phyloP scores from a whole-genome alignment of 2,797 vertebrate species.

The Acestrorhynchus altus region DNA sequence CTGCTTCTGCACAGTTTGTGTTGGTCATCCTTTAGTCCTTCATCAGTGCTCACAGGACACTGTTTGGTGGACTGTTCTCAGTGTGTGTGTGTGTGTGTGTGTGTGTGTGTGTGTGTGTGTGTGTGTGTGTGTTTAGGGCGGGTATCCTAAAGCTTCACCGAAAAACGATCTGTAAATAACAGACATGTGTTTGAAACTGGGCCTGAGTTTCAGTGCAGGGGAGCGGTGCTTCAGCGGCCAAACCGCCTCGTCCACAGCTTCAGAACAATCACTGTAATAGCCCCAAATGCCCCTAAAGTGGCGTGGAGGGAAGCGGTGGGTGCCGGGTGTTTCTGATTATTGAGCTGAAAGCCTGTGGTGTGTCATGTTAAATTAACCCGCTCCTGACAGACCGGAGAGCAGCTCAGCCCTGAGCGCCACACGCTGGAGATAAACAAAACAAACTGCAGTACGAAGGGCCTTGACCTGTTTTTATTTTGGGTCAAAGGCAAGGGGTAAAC shows the following conservation, averaged over 20 bases:
- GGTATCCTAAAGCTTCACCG: constrained; percentile 69
- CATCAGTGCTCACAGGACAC: too few species aligned
- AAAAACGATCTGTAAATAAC: constrained; percentile 77
- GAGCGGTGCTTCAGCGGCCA: constrained; percentile 63
- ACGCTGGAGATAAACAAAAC: constrained; percentile 69
- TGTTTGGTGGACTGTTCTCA: too few species aligned
- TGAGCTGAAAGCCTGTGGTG: constrained; percentile 90
- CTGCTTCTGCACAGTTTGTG: too few species aligned
- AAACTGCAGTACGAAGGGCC: constrained; percentile 60
- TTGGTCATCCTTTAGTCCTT: too few species aligned
- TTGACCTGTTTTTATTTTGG: constrained; percentile 74
- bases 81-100: not conserved
- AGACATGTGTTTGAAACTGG: constrained; percentile 77
- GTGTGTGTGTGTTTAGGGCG: constrained; percentile 43
- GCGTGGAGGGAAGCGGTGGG: constrained; percentile 76
- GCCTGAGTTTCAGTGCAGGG: constrained; percentile 46
- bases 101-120: constrained; percentile 12
- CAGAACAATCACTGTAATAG: constrained; percentile 93
- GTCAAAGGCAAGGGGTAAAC: constrained; percentile 56
- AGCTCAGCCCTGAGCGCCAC: constrained; percentile 50
- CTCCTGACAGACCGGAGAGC: constrained; percentile 83
- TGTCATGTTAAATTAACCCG: constrained; percentile 94
- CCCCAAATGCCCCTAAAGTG: constrained; percentile 89
- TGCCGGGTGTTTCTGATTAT: constrained; percentile 96
- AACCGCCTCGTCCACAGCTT: constrained; percentile 77